Conservation (phyloP, 2,113 vertebrate genomes). For the Gasterosteus nipponicus region DNA sequence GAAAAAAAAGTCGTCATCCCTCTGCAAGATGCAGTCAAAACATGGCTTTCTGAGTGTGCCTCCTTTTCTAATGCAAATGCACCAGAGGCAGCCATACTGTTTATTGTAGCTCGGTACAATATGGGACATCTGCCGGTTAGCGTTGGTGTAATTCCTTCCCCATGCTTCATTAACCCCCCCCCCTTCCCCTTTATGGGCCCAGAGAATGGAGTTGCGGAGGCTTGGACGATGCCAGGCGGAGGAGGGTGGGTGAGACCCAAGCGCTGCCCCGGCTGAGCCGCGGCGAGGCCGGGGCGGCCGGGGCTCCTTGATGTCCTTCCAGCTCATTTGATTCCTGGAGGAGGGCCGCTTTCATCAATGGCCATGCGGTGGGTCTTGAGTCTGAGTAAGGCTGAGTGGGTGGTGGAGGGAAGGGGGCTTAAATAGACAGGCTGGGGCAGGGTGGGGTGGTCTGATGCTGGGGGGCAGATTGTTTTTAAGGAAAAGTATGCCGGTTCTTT, state of each 20-base stretch:
- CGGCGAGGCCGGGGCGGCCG: constrained; percentile 78
- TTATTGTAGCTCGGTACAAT: constrained; percentile 84
- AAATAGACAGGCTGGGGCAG: constrained; percentile 46
- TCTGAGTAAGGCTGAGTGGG: constrained; percentile 61
- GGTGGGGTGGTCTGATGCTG: constrained; percentile 43
- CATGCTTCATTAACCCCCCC: constrained; percentile 88
- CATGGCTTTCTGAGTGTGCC: constrained; percentile 79
- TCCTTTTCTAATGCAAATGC: constrained; percentile 83
- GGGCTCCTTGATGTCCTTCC: constrained; percentile 91
- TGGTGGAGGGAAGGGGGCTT: constrained; percentile 54
- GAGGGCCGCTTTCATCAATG: constrained; percentile 89
- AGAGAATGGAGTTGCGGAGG: constrained; percentile 84
- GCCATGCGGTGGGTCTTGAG: constrained; percentile 86
- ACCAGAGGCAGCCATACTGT: constrained; percentile 83
- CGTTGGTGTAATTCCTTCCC: constrained; percentile 87
- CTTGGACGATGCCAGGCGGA: constrained; percentile 54
- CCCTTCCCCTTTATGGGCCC: constrained; percentile 81
- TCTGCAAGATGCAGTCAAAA: constrained; percentile 77
- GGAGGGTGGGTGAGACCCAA: constrained; percentile 74
- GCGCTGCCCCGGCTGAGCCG: constrained; percentile 79
- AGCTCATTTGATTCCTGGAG: constrained; percentile 90
- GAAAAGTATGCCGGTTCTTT: constrained; percentile 28
- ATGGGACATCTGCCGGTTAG: constrained; percentile 85
- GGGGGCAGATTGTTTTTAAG: constrained; percentile 22
- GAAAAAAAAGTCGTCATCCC: constrained; percentile 55